Conservation (phyloP, 2,797 vertebrate genomes). For the Clarias platycephalus region DNA sequence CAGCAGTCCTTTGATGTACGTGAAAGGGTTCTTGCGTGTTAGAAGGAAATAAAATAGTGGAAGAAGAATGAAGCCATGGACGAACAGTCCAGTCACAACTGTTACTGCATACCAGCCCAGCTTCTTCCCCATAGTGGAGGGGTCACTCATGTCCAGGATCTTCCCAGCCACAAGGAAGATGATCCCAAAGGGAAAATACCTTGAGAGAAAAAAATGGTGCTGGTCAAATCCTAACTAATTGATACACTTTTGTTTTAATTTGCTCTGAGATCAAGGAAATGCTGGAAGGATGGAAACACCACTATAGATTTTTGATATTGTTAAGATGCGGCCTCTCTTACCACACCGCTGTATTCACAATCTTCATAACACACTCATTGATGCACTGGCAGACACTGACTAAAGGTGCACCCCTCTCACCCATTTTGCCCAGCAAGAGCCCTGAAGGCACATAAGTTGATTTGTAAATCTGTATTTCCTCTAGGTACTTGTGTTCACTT, state of each 20-base stretch:
- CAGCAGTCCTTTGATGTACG: slow-evolving; percentile 82
- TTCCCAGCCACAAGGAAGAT: slow-evolving; percentile 88
- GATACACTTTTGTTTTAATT: not conserved
- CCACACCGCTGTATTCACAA: slow-evolving; percentile 88
- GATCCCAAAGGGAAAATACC: slow-evolving; percentile 91
- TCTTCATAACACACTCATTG: slow-evolving; percentile 91
- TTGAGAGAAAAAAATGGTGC: slow-evolving; percentile 53
- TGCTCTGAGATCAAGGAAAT: no score
- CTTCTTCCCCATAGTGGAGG: slow-evolving; percentile 78
- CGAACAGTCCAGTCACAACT: slow-evolving; percentile 80
- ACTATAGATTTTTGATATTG: not conserved
- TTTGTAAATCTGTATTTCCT: not conserved
- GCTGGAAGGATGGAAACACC: no score
- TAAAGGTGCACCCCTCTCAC: slow-evolving; percentile 80
- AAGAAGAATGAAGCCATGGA: slow-evolving; percentile 80
- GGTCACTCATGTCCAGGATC: slow-evolving; percentile 89
- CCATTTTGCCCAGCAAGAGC: slow-evolving; percentile 86
- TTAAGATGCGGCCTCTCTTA: slow-evolving; percentile 61
- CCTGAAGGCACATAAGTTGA: slow-evolving; percentile 64
- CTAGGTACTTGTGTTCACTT: not conserved
- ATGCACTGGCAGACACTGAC: slow-evolving; percentile 88
- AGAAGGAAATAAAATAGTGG: slow-evolving; percentile 81
- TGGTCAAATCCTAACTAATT: not conserved
- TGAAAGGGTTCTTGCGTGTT: slow-evolving; percentile 85
- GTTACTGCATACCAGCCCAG: slow-evolving; percentile 85